Conservation (phyloP, 2,888 invertebrate species). For the Bruchidius siliquastri region DNA sequence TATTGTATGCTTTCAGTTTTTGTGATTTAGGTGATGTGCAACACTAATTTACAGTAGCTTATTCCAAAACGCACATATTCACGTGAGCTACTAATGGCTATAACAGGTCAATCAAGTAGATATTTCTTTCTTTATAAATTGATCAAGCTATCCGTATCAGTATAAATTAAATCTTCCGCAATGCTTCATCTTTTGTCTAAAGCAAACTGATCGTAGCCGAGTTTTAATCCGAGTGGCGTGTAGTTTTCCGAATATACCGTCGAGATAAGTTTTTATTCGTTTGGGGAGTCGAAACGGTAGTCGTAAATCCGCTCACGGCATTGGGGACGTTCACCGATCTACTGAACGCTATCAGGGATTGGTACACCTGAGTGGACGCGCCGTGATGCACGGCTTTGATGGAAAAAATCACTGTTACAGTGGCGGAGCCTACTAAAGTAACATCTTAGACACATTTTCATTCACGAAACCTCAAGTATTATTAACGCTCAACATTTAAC, state of each 20-base stretch:
- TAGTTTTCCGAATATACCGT: not conserved
- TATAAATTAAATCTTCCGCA: not conserved
- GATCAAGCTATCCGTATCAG: not conserved
- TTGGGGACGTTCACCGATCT: not conserved
- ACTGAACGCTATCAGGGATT: slow-evolving; percentile 8
- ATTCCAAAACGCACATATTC: too few relatives aligned
- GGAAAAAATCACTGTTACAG: not conserved
- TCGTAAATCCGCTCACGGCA: not conserved
- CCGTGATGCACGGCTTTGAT: not conserved
- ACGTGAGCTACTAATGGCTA: too few relatives aligned
- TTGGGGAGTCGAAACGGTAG: not conserved
- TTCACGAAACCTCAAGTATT: too few relatives aligned
- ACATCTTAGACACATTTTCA: not conserved
- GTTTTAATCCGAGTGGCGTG: not conserved
- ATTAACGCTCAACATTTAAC: too few relatives aligned
- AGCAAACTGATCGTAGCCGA: not conserved
- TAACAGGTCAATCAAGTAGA: too few relatives aligned
- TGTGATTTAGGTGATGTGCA: too few relatives aligned
- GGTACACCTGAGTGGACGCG: slow-evolving; percentile 11
- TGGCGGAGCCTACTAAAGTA: not conserved
- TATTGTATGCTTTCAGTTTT: too few relatives aligned
- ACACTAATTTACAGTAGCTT: too few relatives aligned
- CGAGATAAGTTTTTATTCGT: not conserved
- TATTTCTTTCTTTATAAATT: not conserved
- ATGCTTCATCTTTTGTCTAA: not conserved